Evolutionary conservation across 2,113 vertebrate species (phyloP).

Genomic region (Peromyscus polionotus): DNA sequence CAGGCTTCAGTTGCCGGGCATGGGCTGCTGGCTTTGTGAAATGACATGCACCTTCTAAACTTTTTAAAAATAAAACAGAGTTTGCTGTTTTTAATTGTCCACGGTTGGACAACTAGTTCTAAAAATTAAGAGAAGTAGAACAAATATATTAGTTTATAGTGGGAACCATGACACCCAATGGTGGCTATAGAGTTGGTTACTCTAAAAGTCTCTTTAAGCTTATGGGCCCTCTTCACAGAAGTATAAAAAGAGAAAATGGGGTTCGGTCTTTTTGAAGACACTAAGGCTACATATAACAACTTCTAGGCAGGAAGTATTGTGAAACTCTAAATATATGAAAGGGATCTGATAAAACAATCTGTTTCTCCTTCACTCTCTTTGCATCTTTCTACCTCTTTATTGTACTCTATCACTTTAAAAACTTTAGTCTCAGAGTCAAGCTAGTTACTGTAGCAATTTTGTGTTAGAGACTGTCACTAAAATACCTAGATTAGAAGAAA

Average conservation of each 20-base stretch:
- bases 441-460: neutral
- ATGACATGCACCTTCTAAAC: slow-evolving; percentile 67
- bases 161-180: neutral
- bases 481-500: neutral
- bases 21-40: slow-evolving; percentile 55
- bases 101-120: neutral
- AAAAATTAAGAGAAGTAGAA: slow-evolving; percentile 54
- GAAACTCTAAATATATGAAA: slow-evolving; percentile 47
- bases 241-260: slow-evolving; percentile 68
- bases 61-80: neutral
- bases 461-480: slow-evolving; percentile 23
- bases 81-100: neutral
- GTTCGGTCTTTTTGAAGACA: slow-evolving; percentile 49
- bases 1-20: slow-evolving; percentile 68
- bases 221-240: slow-evolving; percentile 38
- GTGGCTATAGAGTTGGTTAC: neutral
- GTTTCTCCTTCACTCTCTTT: neutral
- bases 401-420: neutral
- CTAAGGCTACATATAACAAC: slow-evolving; percentile 70
- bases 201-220: slow-evolving; percentile 36
- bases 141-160: slow-evolving; percentile 50
- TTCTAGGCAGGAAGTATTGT: slow-evolving; percentile 50
- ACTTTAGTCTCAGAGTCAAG: slow-evolving; percentile 21
- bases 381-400: neutral
- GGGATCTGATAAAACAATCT: neutral